Evolutionary conservation across 2,113 vertebrate genomes (phyloP).

Genomic region (Eudyptes chrysolophus): DNA sequence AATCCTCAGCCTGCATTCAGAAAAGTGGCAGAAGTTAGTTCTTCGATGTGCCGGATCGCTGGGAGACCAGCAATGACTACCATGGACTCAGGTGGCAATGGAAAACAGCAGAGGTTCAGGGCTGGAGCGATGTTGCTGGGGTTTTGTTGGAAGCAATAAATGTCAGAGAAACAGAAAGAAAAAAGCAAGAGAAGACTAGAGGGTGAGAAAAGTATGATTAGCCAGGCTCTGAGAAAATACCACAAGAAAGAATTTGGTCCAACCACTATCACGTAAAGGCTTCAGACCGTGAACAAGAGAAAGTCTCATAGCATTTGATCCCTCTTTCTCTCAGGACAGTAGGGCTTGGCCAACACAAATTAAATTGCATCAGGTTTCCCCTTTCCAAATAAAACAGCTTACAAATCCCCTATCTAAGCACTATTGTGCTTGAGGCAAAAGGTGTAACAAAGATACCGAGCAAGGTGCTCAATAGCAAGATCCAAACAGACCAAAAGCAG

Average conservation of each 20-base stretch:
- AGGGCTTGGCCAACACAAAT: background rate
- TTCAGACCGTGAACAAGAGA: background rate
- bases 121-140: background rate
- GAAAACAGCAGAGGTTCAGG: background rate
- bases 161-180: background rate
- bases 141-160: background rate
- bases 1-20: background rate
- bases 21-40: background rate
- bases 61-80: background rate
- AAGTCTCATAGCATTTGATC: background rate
- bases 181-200: background rate
- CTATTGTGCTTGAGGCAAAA: background rate
- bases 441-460: background rate
- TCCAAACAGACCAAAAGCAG: background rate
- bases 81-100: background rate
- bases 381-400: background rate
- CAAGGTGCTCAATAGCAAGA: background rate
- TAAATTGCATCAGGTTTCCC: background rate
- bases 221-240: background rate
- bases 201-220: background rate
- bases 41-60: fast-evolving
- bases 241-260: background rate
- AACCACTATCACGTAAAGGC: fast-evolving
- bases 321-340: background rate
- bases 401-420: background rate